Evolutionary conservation across 2,888 invertebrate species (phyloP).

Genomic region (Ptilodon capucinus): DNA sequence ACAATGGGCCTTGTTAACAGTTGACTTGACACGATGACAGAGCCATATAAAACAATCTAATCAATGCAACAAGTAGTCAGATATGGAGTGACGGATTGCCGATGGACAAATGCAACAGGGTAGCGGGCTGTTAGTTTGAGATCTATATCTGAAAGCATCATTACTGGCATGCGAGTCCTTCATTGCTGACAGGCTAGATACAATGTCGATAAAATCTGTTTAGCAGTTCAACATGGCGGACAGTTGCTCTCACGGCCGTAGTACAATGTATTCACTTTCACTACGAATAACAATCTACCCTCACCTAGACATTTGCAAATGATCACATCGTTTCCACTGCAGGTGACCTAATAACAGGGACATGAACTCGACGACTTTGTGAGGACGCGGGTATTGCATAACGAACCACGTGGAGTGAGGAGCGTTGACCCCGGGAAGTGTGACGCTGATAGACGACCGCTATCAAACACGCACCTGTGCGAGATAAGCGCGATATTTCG

Average conservation of each 20-base stretch:
- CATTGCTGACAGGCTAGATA: slow-evolving; percentile 48
- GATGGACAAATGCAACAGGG: slow-evolving; percentile 47
- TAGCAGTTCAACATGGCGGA: slow-evolving; percentile 35
- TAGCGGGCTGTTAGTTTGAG: slow-evolving; percentile 41
- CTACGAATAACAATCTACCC: slow-evolving; percentile 41
- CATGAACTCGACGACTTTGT: slow-evolving; percentile 40
- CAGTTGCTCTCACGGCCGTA: slow-evolving; percentile 41
- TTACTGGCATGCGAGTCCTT: slow-evolving; percentile 51
- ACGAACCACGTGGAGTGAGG: slow-evolving; percentile 65
- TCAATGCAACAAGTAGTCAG: slow-evolving; percentile 53
- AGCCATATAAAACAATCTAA: slow-evolving; percentile 56
- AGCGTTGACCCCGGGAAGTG: slow-evolving; percentile 64
- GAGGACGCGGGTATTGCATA: slow-evolving; percentile 56
- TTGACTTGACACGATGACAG: slow-evolving; percentile 48
- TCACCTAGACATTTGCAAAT: slow-evolving; percentile 21
- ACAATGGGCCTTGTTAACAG: slow-evolving; percentile 60
- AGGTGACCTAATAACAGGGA: slow-evolving; percentile 40
- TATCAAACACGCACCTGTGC: slow-evolving; percentile 56
- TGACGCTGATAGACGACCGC: slow-evolving; percentile 60
- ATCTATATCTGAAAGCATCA: slow-evolving; percentile 56
- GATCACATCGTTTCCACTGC: slow-evolving; percentile 25
- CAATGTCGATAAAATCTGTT: slow-evolving; percentile 53
- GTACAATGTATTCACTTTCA: slow-evolving; percentile 55
- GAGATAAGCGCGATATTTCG: slow-evolving; percentile 58
- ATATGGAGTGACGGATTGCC: slow-evolving; percentile 56